Conservation (phyloP, 1,140 invertebrate species). For the Archivesica marissinica region DNA sequence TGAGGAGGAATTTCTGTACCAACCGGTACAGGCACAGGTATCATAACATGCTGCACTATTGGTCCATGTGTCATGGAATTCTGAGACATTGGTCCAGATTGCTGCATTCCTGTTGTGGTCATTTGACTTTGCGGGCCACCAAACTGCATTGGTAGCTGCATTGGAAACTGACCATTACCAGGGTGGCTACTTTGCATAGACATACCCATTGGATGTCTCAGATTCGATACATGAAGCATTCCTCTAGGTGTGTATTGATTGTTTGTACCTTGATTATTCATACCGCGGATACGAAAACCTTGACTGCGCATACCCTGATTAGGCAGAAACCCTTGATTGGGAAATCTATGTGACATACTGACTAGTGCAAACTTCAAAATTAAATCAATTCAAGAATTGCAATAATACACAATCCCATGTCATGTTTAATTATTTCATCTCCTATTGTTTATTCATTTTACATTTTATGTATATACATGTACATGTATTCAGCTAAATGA, state of each 20-base stretch:
- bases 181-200: too few species aligned
- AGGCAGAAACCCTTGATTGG: background rate
- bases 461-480: too few species aligned
- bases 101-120: background rate
- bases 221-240: background rate
- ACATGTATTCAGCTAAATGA: too few species aligned
- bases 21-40: slow-evolving; percentile 45
- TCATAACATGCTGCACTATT: slow-evolving; percentile 43
- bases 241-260: background rate
- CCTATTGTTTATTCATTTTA: too few species aligned
- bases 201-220: background rate
- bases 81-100: background rate
- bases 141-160: background rate
- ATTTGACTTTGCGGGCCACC: background rate
- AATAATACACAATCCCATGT: too few species aligned
- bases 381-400: too few species aligned
- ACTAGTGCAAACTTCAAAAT: too few species aligned
- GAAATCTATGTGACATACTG: slow-evolving; percentile 16
- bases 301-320: background rate
- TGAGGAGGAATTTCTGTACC: background rate
- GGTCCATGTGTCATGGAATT: background rate
- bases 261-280: background rate
- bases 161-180: background rate
- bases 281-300: background rate
- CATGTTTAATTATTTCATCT: too few species aligned